Conservation (phyloP, 1,140 invertebrate species). For the Ephestia elutella region DNA sequence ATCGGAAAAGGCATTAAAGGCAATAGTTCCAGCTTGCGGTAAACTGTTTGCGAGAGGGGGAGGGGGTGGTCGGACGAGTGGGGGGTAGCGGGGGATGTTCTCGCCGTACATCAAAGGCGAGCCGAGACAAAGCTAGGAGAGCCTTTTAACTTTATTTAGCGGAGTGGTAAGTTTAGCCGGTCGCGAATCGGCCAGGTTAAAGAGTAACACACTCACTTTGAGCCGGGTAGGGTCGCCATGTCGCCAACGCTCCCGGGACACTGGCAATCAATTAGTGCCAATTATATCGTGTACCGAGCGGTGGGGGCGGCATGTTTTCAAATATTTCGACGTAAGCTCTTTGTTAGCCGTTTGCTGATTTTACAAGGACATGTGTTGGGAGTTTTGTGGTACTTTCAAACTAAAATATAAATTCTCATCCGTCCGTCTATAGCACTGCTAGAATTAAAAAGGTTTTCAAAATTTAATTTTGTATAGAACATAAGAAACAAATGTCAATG, state of each 20-base stretch:
- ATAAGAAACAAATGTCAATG: no score
- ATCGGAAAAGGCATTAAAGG: constrained; percentile 66
- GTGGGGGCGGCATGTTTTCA: neutral
- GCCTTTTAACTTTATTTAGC: constrained; percentile 74
- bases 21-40: constrained; percentile 68
- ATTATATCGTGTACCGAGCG: neutral
- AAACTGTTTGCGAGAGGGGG: constrained; percentile 59
- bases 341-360: neutral
- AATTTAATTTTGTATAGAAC: no score
- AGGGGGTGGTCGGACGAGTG: constrained; percentile 18
- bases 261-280: neutral
- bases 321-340: constrained; percentile 6
- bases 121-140: constrained; percentile 69
- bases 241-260: neutral
- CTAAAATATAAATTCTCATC: neutral
- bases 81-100: constrained; percentile 36
- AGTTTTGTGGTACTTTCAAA: neutral
- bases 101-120: constrained; percentile 65
- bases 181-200: constrained; percentile 73
- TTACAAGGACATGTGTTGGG: neutral
- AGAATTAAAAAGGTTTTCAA: no score
- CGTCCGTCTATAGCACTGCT: no score
- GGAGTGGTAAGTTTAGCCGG: constrained; percentile 73
- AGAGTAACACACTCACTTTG: constrained; percentile 73
- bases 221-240: constrained; percentile 50